Evolutionary conservation across 2,888 invertebrate genomes (phyloP), one percentile per base, ranked within the genome.

Genomic region (Polydrusus cervinus): DNA sequence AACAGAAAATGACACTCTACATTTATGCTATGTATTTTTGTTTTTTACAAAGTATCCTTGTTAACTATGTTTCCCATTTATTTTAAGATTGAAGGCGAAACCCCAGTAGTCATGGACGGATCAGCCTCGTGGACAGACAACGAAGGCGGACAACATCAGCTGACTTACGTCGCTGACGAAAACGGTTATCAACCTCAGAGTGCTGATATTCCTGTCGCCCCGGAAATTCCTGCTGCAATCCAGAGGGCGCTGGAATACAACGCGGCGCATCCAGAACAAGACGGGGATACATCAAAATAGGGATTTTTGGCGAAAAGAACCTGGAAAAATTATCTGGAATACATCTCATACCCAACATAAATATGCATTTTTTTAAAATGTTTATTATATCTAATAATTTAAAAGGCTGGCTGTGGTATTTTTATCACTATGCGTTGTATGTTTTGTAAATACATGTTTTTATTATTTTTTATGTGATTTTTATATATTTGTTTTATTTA

Each of bases 211-310:
- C 81, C 81, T 7, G 79, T 79, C n/a, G 78, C 80, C 38, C 81
- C 80, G 0, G 89, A 89, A 6, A 87, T 90, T 14, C 91, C 91
- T 8, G 88, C 87, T 3, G 89, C 88, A 0, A 91, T 91, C 38
- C 87, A 89, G 14, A 88, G 89, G 18, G 89, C 91, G 0, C 84
- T 92, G 7, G 86, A 86, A 47, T 89, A 89, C 68, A 84, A 90
- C 20, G 90, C 89, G 3, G 89, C 78, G 13, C 76, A 76, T 89
- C 3, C 84, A 82, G 61, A 84, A 85, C 34, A 82, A 84, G 74
- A 77, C 30, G 85, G 60, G 10, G 68, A 76, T 16, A 68, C 65
- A 25, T 47, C 10, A 11, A 16, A 25, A 53, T 13, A 53, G 53
- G n/a, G 6, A 53, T 30, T 11, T 5, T 30, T 2, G 53, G 57